Evolutionary conservation across 2,113 vertebrate genomes (phyloP).

Genomic region (Chionis minor): DNA sequence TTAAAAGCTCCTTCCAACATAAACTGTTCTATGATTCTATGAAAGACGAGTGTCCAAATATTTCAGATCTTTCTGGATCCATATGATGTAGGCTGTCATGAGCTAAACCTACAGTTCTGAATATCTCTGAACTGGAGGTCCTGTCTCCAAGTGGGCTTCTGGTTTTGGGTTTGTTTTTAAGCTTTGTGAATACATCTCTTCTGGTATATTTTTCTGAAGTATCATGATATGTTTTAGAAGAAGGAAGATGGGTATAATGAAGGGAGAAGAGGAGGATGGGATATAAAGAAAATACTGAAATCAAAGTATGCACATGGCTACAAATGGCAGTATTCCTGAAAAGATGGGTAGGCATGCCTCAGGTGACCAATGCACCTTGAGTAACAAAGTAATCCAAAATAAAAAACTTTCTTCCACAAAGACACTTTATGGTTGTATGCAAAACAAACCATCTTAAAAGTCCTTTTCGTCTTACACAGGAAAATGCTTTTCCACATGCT

Average conservation of each 20-base stretch:
- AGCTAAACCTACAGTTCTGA: neutral
- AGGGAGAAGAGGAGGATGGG: neutral
- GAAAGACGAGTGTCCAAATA: neutral
- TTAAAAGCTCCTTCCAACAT: neutral
- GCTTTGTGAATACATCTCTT: neutral
- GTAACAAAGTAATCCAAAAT: too few species aligned
- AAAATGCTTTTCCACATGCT: too few species aligned
- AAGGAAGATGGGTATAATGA: neutral
- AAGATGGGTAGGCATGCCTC: too few species aligned
- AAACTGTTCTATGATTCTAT: neutral
- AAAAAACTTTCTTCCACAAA: too few species aligned
- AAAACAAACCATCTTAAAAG: too few species aligned
- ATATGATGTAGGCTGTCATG: neutral
- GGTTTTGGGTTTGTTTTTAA: neutral
- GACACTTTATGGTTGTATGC: too few species aligned
- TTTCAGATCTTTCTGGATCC: neutral
- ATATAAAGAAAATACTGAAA: neutral
- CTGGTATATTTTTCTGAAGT: neutral
- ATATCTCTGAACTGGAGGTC: neutral
- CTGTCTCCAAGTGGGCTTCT: neutral
- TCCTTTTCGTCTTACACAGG: too few species aligned
- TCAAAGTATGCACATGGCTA: fast-evolving
- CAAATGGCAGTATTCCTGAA: neutral
- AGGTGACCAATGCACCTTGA: too few species aligned
- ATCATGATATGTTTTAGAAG: neutral